A percentile compares a stretch with the other conserved stretches of the same genome.
These are phyloP conservation scores for Podarcis raffonei DNA, from an alignment of 2,113 vertebrate species.

Conservation along the genomic window DNA sequence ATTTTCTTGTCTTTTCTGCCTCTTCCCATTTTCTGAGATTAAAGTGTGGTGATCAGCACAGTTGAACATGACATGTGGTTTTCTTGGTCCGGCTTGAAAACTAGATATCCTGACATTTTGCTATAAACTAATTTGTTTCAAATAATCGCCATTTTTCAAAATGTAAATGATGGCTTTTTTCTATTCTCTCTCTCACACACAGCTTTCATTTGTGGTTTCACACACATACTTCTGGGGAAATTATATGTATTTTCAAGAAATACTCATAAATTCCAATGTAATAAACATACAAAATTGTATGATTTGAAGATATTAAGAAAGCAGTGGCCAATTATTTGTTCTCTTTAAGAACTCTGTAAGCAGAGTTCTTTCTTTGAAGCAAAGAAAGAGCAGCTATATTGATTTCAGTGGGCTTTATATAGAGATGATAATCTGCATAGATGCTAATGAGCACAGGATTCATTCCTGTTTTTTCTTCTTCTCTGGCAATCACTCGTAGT, in stretches of 20 bases:
- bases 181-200: neutral
- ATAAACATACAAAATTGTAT: neutral
- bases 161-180: neutral
- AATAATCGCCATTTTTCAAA: neutral
- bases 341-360: neutral
- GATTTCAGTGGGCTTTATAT: neutral
- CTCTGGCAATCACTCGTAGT: no score
- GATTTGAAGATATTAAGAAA: neutral
- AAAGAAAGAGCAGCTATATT: neutral
- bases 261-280: neutral
- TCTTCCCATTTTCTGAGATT: neutral
- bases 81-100: neutral
- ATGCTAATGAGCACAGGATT: neutral
- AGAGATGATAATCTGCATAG: neutral
- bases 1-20: neutral
- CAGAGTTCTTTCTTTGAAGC: no score
- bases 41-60: neutral
- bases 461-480: neutral
- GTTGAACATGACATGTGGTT: neutral
- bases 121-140: neutral
- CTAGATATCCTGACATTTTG: neutral
- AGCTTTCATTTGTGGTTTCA: neutral
- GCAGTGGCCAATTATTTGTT: no score
- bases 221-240: neutral
- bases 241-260: conserved; percentile 17